A percentile compares a stretch with the other conserved stretches of the same genome.
phyloP scores from a whole-genome alignment of 2,113 vertebrate genomes.

The Leptosomus discolor region DNA sequence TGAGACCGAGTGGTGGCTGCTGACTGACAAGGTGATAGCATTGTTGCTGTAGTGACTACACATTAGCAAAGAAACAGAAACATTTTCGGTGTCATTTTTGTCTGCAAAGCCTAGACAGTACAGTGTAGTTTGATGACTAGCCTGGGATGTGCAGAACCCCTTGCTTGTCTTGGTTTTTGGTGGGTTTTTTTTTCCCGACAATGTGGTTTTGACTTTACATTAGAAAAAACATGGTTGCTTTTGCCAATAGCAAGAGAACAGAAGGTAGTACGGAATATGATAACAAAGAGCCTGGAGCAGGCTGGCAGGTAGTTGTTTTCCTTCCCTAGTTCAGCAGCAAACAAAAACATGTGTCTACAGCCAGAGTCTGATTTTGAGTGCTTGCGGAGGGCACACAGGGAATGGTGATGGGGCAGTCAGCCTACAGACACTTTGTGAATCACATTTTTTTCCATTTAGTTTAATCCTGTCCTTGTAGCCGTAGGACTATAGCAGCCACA shows the following conservation, averaged over 20 bases:
- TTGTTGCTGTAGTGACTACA: neutral
- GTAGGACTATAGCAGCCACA: neutral
- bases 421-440: neutral
- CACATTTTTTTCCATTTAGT: neutral
- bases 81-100: neutral
- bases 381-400: neutral
- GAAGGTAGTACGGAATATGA: neutral
- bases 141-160: neutral
- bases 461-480: neutral
- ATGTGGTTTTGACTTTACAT: neutral
- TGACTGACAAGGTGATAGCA: neutral
- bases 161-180: neutral
- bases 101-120: neutral
- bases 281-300: neutral
- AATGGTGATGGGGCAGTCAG: neutral
- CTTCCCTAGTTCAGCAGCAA: neutral
- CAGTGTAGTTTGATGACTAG: accelerated
- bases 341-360: neutral
- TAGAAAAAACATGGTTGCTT: neutral
- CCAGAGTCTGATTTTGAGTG: neutral
- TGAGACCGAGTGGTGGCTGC: neutral
- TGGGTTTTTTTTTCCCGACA: neutral
- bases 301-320: neutral
- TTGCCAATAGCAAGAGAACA: neutral
- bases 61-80: neutral